phyloP scores from a whole-genome alignment of 2,797 vertebrate genomes.

The Oreonectes daqikongensis region DNA sequence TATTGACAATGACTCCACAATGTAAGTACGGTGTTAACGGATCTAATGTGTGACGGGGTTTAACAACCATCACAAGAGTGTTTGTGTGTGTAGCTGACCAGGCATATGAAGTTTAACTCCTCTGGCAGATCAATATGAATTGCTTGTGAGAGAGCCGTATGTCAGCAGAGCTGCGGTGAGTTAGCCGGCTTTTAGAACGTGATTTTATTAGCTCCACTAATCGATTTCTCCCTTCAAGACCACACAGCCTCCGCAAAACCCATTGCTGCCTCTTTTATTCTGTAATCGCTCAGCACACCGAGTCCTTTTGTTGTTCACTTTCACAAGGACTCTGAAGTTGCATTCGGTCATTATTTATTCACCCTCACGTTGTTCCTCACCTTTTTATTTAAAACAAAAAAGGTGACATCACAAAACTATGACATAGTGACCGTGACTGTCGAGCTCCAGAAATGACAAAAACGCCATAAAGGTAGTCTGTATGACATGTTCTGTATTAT shows the following conservation, averaged over 20 bases:
- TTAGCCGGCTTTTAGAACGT: slow-evolving; percentile 33
- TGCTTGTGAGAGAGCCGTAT: slow-evolving; percentile 35
- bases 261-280: slow-evolving; percentile 12
- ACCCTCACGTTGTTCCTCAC: neutral
- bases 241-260: neutral
- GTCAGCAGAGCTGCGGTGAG: slow-evolving; percentile 37
- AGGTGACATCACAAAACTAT: neutral
- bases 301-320: slow-evolving; percentile 14
- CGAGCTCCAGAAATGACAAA: neutral
- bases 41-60: slow-evolving; percentile 22
- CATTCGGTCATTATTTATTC: slow-evolving; percentile 17
- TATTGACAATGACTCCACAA: neutral
- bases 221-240: slow-evolving; percentile 48
- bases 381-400: neutral
- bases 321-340: neutral
- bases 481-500: neutral
- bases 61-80: slow-evolving; percentile 33
- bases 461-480: neutral
- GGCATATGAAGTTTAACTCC: slow-evolving; percentile 44
- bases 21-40: neutral
- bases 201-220: slow-evolving; percentile 50
- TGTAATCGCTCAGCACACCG: slow-evolving; percentile 14
- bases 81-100: slow-evolving; percentile 36
- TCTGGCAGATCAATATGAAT: slow-evolving; percentile 50
- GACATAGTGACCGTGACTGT: neutral